phyloP scores from a whole-genome alignment of 1,140 invertebrate species.

The Venustaconcha ellipsiformis region DNA sequence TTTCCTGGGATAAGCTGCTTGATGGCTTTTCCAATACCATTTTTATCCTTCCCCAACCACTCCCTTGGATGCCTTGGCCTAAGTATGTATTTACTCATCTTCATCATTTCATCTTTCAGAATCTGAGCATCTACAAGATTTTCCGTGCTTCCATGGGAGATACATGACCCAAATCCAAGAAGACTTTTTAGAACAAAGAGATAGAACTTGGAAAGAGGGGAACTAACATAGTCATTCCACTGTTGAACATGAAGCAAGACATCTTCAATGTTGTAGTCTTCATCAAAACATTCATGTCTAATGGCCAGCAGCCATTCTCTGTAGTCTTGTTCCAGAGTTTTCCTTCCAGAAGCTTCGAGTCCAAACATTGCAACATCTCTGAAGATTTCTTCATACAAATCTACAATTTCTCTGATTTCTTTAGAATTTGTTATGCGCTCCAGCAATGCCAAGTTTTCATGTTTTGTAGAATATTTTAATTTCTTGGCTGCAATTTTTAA shows the following conservation, averaged over 20 bases:
- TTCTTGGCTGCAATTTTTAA: conserved; percentile 34
- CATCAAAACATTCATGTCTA: conserved; percentile 16
- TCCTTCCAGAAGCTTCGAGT: conserved; percentile 5
- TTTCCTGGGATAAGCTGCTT: conserved; percentile 6
- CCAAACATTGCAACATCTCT: too few species aligned
- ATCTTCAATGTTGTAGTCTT: conserved; percentile 14
- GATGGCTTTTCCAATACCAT: too few species aligned
- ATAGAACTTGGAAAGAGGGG: conserved; percentile 22
- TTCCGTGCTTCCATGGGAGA: background rate
- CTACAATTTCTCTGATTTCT: too few species aligned
- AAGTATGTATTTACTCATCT: background rate
- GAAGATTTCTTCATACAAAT: too few species aligned
- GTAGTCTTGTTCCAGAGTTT: conserved; percentile 26
- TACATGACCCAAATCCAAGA: conserved; percentile 18
- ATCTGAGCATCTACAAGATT: background rate
- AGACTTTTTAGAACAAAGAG: conserved; percentile 27
- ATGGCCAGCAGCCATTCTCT: conserved; percentile 28
- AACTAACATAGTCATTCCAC: conserved; percentile 9
- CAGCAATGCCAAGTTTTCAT: too few species aligned
- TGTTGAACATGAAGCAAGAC: conserved; percentile 21
- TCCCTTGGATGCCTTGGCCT: conserved; percentile 19
- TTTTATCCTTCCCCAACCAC: conserved; percentile 17
- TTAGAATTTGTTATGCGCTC: conserved; percentile 20
- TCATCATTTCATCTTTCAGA: conserved; percentile 5
- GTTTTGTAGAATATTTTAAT: too few species aligned